These are phyloP conservation scores for Arctopsyche grandis DNA, from an alignment of 1,140 invertebrate genomes.

Conservation along the genomic window DNA sequence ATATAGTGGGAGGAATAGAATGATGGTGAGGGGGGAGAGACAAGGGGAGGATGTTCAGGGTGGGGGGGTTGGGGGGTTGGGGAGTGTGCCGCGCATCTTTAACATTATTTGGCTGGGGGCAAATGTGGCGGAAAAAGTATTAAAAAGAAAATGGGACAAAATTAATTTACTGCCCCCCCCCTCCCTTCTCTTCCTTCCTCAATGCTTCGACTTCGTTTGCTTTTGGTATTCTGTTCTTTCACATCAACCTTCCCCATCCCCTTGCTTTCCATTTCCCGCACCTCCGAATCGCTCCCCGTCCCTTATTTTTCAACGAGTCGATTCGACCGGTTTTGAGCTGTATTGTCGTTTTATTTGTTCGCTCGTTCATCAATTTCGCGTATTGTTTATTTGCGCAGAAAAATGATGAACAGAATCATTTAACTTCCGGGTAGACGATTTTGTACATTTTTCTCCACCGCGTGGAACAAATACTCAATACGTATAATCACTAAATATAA, in stretches of 20 bases:
- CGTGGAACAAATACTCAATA: no score
- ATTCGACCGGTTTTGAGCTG: not conserved
- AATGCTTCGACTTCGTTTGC: not conserved
- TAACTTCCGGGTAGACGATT: no score
- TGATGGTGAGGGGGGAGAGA: not conserved
- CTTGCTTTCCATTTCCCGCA: not conserved
- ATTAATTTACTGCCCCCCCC: slow-evolving; percentile 31
- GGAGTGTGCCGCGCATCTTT: not conserved
- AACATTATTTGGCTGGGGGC: not conserved
- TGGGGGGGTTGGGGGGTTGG: not conserved
- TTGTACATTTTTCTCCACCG: no score
- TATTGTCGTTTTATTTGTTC: not conserved
- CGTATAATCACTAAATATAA: no score
- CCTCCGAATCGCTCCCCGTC: not conserved
- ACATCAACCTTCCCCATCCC: not conserved
- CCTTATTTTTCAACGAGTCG: not conserved
- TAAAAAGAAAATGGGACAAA: slow-evolving; percentile 40
- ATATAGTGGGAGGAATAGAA: not conserved
- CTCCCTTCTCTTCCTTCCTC: not conserved
- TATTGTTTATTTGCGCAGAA: no score
- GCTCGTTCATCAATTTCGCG: not conserved
- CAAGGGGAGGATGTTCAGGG: not conserved
- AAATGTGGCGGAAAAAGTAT: slow-evolving; percentile 33
- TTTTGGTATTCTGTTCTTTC: not conserved
- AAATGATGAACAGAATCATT: not conserved